Percentiles rank a stretch among this genome's conserved stretches.
Evolutionary conservation across 2,888 invertebrate species (phyloP).

Genomic region (Protophormia terraenovae): DNA sequence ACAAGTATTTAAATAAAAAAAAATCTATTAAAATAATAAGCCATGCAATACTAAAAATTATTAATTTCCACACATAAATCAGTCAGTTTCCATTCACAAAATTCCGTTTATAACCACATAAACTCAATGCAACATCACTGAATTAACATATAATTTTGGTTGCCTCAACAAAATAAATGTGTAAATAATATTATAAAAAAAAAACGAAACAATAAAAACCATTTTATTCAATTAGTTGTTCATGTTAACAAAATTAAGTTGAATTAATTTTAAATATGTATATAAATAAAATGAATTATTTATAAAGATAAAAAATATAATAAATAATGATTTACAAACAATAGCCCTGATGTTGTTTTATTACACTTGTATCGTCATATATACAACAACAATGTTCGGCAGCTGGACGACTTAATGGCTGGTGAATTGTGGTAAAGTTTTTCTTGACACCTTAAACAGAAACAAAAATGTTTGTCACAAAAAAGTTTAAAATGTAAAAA

Average conservation of each 20-base stretch:
- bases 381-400: background rate
- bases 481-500: background rate
- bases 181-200: background rate
- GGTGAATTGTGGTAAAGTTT: background rate
- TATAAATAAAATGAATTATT: constrained; percentile 30
- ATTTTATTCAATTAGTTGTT: constrained; percentile 47
- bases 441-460: background rate
- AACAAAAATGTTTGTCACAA: constrained; percentile 30
- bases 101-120: background rate
- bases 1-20: no score
- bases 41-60: background rate
- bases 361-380: constrained; percentile 22
- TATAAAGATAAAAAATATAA: background rate
- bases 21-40: background rate
- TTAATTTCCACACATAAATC: no score
- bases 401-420: no score
- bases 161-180: background rate
- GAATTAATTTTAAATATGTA: constrained; percentile 15
- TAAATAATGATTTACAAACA: background rate
- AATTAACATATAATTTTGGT: background rate
- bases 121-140: background rate
- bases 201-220: constrained; percentile 12
- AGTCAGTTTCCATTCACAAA: no score
- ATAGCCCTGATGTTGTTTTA: background rate
- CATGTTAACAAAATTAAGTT: constrained; percentile 29